A percentile compares a stretch with the other conserved stretches of the same genome.
Evolutionary conservation across 1,140 invertebrate species (phyloP).

Genomic region (Zaprionus kolodkinae): DNA sequence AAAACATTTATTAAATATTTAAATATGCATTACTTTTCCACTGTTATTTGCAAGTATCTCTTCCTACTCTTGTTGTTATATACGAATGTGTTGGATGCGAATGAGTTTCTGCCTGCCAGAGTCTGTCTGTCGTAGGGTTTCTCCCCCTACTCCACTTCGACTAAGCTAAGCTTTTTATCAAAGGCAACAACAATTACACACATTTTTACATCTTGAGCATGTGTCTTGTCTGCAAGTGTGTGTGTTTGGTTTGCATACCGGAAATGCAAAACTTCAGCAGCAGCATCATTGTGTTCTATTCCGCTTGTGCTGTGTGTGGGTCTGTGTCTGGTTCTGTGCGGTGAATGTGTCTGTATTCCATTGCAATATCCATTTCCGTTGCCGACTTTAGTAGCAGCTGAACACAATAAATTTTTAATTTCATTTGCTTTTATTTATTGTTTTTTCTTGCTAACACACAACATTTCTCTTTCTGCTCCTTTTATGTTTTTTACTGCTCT

Average conservation of each 20-base stretch:
- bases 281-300: constrained; percentile 31
- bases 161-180: constrained; percentile 76
- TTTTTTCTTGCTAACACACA: constrained; percentile 60
- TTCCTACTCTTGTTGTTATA: constrained; percentile 27
- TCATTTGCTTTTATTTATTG: constrained; percentile 62
- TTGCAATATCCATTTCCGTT: constrained; percentile 78
- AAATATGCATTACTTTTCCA: not conserved
- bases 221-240: constrained; percentile 37
- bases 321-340: not conserved
- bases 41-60: not conserved
- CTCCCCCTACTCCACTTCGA: constrained; percentile 13
- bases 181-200: constrained; percentile 78
- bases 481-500: constrained; percentile 4
- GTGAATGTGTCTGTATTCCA: constrained; percentile 54
- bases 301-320: constrained; percentile 21
- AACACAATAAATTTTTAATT: constrained; percentile 79
- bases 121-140: not conserved
- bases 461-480: constrained; percentile 25
- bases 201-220: constrained; percentile 72
- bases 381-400: constrained; percentile 48
- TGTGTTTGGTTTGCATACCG: constrained; percentile 67
- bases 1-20: no score
- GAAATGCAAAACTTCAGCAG: constrained; percentile 76
- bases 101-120: constrained; percentile 54
- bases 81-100: constrained; percentile 71